Percentiles rank a stretch among this genome's conserved stretches.
phyloP scores from a whole-genome alignment of 2,113 vertebrate genomes.

The Malaclemys terrapin region DNA sequence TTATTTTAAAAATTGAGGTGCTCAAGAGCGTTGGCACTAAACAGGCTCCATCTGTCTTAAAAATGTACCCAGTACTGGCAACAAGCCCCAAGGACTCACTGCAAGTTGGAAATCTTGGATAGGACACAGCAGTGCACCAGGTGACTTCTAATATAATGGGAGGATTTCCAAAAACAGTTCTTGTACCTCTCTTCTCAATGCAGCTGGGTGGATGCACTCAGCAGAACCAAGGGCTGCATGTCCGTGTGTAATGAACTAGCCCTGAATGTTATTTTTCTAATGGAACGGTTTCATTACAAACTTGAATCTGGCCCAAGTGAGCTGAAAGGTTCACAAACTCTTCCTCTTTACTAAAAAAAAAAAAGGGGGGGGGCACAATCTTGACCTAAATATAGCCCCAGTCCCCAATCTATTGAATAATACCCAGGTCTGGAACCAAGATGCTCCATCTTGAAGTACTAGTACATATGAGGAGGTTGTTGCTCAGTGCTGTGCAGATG shows the following conservation, averaged over 20 bases:
- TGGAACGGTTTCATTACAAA: neutral
- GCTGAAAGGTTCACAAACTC: neutral
- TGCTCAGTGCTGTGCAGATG: neutral
- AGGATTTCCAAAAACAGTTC: fast-evolving
- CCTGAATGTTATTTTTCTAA: neutral
- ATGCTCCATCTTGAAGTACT: neutral
- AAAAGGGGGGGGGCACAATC: neutral
- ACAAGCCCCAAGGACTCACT: neutral
- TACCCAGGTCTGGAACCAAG: neutral
- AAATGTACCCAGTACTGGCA: constrained; percentile 26
- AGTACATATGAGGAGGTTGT: neutral
- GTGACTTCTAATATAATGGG: neutral
- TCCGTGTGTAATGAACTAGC: neutral
- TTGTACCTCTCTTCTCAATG: neutral
- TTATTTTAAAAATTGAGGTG: constrained; percentile 30
- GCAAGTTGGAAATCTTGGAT: neutral
- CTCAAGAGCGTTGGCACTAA: constrained; percentile 55
- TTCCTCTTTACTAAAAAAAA: neutral
- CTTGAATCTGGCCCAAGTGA: fast-evolving
- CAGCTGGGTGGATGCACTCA: neutral
- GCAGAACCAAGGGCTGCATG: neutral
- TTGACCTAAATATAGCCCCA: neutral
- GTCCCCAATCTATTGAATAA: neutral
- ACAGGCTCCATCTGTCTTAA: constrained; percentile 61
- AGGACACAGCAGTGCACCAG: neutral